Percentiles rank a stretch among this genome's conserved stretches.
phyloP scores from a whole-genome alignment of 2,797 vertebrate species.

The Eulemur albifrons region DNA sequence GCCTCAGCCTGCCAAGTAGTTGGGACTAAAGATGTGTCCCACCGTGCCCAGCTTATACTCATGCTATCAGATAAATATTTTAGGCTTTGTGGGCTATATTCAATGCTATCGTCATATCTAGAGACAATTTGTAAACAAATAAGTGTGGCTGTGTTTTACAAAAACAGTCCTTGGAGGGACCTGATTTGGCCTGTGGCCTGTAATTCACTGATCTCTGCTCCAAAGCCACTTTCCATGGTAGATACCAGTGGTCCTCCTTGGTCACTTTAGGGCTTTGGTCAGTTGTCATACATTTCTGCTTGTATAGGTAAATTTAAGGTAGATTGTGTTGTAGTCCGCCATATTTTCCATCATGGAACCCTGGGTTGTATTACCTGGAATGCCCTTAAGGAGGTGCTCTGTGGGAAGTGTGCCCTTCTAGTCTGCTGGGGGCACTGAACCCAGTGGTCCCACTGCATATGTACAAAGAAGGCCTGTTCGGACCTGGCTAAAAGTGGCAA shows the following conservation, averaged over 20 bases:
- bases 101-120: background rate
- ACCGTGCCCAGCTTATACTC: background rate
- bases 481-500: background rate
- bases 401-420: background rate
- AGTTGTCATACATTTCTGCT: background rate
- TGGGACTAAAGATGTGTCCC: background rate
- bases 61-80: background rate
- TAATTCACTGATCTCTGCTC: background rate
- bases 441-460: background rate
- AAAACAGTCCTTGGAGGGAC: background rate
- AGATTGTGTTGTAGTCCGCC: background rate
- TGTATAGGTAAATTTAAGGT: background rate
- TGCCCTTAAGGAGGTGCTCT: background rate
- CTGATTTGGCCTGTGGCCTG: background rate
- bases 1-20: background rate
- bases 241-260: background rate
- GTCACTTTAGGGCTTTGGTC: background rate
- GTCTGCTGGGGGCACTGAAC: background rate
- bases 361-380: background rate
- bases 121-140: background rate
- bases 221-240: background rate
- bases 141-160: background rate
- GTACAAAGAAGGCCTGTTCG: background rate
- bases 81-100: background rate
- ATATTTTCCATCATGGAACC: background rate